Percentiles rank a stretch among this genome's conserved stretches.
These are phyloP conservation scores for Syngnathus acus DNA, from an alignment of 2,797 vertebrate genomes.

Conservation along the genomic window DNA sequence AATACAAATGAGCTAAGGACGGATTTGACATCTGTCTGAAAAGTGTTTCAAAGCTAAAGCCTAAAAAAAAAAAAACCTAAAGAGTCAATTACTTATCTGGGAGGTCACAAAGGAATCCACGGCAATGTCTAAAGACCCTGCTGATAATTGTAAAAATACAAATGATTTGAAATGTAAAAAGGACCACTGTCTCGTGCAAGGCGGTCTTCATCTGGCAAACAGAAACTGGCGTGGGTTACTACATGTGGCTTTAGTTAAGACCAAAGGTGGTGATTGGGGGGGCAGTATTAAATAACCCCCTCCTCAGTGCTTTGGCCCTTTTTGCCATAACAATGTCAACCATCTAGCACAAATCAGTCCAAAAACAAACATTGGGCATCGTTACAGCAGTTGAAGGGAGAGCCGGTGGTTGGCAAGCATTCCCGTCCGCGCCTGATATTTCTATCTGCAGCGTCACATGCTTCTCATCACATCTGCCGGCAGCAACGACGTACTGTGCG, in stretches of 20 bases:
- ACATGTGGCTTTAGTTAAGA: neutral
- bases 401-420: neutral
- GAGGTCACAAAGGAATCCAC: no score
- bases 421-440: neutral
- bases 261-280: constrained; percentile 6
- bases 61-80: no score
- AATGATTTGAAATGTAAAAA: neutral
- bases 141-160: no score
- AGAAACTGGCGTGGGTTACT: neutral
- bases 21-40: no score
- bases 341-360: constrained; percentile 50
- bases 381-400: neutral
- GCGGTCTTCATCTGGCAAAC: neutral
- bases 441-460: constrained; percentile 11
- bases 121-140: no score
- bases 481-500: constrained; percentile 8
- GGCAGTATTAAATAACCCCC: constrained; percentile 57
- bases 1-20: no score
- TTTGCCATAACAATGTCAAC: constrained; percentile 41
- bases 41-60: no score
- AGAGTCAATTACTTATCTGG: no score
- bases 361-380: constrained; percentile 62
- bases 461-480: constrained; percentile 38
- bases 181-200: neutral
- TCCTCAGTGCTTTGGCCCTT: constrained; percentile 28